Percentiles rank a stretch among this genome's conserved stretches.
These are phyloP conservation scores for Rhynchopsitta pachyrhyncha DNA, from an alignment of 2,113 vertebrate species.

Conservation along the genomic window DNA sequence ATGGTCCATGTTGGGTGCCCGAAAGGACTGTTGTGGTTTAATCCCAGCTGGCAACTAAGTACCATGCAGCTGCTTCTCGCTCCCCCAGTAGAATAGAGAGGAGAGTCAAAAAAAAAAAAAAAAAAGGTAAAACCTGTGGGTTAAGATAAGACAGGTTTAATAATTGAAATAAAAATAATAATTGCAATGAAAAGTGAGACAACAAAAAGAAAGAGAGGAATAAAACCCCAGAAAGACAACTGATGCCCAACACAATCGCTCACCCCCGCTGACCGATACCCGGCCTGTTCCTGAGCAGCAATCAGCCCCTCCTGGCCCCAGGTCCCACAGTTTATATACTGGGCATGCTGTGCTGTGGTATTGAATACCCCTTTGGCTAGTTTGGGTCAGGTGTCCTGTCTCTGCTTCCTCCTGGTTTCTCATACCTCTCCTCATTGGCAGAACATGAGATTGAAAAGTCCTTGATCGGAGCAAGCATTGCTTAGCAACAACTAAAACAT, in stretches of 20 bases:
- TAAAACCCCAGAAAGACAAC: not conserved
- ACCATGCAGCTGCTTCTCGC: not conserved
- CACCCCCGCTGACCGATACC: not conserved
- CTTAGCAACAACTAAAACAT: not conserved
- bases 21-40: not conserved
- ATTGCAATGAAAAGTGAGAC: not conserved
- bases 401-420: not conserved
- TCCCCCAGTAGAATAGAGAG: not conserved
- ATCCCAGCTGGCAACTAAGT: not conserved
- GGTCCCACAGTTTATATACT: not conserved
- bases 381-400: not conserved
- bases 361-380: not conserved
- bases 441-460: not conserved
- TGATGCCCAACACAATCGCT: not conserved
- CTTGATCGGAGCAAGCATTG: not conserved
- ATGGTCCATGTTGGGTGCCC: not conserved
- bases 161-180: not conserved
- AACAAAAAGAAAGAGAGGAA: not conserved
- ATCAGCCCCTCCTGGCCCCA: not conserved
- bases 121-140: not conserved
- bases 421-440: not conserved
- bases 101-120: not conserved
- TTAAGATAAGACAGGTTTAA: not conserved
- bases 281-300: fast-evolving
- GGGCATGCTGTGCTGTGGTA: not conserved